These are phyloP conservation scores for Zaprionus lineosus DNA, from an alignment of 2,888 invertebrate genomes.

Conservation along the genomic window DNA sequence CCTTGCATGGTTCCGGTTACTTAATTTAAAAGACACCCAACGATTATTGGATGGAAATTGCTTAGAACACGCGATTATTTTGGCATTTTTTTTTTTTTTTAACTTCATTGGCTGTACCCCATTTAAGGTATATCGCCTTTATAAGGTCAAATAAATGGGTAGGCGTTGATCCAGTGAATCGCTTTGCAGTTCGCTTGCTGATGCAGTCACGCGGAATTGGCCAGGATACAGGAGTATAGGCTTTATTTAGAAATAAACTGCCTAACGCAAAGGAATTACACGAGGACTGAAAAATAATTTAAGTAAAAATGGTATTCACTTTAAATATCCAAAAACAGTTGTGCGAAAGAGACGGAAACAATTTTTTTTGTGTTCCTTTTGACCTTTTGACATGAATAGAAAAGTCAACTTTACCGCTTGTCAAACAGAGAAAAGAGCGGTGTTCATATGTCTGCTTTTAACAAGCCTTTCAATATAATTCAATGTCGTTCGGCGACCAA, in stretches of 20 bases:
- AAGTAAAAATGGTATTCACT: not conserved
- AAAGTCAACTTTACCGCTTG: conserved; percentile 21
- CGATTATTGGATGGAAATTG: conserved; percentile 76
- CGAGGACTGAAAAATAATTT: not conserved
- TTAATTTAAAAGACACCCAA: conserved; percentile 78
- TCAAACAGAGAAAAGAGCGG: conserved; percentile 15
- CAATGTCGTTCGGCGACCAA: conserved; percentile 50
- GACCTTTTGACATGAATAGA: conserved; percentile 1
- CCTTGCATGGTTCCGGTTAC: conserved; percentile 71
- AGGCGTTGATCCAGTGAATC: conserved; percentile 71
- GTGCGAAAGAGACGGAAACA: too few relatives aligned
- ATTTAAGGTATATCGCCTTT: conserved; percentile 27
- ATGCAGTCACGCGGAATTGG: conserved; percentile 17
- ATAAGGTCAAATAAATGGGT: conserved; percentile 61
- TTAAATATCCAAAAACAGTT: conserved; percentile 4
- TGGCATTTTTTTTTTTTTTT: conserved; percentile 33
- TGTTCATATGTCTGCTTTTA: conserved; percentile 57
- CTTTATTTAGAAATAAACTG: not conserved
- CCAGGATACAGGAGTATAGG: not conserved
- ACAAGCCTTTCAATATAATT: conserved; percentile 61
- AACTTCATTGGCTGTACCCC: conserved; percentile 24
- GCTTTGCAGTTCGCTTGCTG: conserved; percentile 33
- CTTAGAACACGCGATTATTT: conserved; percentile 73
- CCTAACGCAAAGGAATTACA: too few relatives aligned
- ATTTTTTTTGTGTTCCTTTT: too few relatives aligned